Evolutionary conservation across 2,797 vertebrate species (phyloP).

Genomic region (Notolepis coatsorum): DNA sequence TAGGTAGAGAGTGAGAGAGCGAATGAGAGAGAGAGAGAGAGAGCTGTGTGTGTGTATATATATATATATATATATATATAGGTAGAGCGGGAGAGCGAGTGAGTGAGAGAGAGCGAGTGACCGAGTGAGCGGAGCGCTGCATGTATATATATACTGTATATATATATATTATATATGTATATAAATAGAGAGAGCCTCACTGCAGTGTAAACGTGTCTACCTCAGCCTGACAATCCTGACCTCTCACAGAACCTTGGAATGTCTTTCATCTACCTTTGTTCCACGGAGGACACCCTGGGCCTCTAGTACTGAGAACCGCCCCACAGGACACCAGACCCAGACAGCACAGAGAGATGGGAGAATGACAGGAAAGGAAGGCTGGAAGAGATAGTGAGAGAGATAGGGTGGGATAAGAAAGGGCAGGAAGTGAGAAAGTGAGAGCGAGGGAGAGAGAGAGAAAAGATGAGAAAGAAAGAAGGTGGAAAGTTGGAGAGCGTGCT

Average conservation of each 20-base stretch:
- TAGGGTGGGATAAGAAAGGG: not conserved
- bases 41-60: too few relatives aligned
- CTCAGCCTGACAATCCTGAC: conserved; percentile 50
- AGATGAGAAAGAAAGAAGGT: conserved; percentile 9
- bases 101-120: not conserved
- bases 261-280: conserved; percentile 60
- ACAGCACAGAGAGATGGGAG: conserved; percentile 15
- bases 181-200: not conserved
- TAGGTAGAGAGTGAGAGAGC: not conserved
- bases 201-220: conserved; percentile 42
- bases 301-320: conserved; percentile 36
- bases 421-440: not conserved
- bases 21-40: not conserved
- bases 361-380: not conserved
- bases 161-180: too few relatives aligned
- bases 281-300: conserved; percentile 34
- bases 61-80: too few relatives aligned
- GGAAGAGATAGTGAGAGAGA: not conserved
- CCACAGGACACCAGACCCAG: conserved; percentile 28
- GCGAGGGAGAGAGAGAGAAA: not conserved
- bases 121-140: not conserved
- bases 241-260: conserved; percentile 53
- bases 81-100: not conserved
- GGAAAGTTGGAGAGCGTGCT: conserved; percentile 13
- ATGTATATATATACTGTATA: too few relatives aligned